Conservation (phyloP, 2,888 invertebrate genomes). For the Epinotia brunnichana region DNA sequence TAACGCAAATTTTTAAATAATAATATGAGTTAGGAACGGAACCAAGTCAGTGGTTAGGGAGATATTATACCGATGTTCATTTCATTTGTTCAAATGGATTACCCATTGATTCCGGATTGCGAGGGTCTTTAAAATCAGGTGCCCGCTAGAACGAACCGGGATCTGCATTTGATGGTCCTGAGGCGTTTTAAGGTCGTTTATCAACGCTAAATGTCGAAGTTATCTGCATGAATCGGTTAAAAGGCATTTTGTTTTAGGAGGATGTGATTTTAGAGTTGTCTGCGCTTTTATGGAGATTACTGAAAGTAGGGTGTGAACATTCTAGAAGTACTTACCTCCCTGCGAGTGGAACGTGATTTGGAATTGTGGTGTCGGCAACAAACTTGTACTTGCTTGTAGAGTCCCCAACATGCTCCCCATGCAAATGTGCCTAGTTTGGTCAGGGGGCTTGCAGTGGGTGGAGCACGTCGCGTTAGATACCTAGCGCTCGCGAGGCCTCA, state of each 20-base stretch:
- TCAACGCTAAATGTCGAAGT: slow-evolving; percentile 6
- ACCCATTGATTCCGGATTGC: slow-evolving; percentile 7
- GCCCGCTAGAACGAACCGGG: background rate
- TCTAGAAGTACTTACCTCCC: too few relatives aligned
- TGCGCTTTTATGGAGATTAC: background rate
- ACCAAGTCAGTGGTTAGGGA: too few relatives aligned
- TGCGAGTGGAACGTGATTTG: too few relatives aligned
- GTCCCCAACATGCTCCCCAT: too few relatives aligned
- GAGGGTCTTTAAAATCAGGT: slow-evolving; percentile 16
- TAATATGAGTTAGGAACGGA: too few relatives aligned
- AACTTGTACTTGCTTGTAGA: too few relatives aligned
- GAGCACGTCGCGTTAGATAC: too few relatives aligned
- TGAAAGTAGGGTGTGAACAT: background rate
- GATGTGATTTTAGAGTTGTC: background rate
- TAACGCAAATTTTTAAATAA: too few relatives aligned
- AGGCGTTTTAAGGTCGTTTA: slow-evolving; percentile 12
- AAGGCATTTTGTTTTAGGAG: slow-evolving; percentile 20
- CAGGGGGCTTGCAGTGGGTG: too few relatives aligned
- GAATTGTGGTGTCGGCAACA: too few relatives aligned
- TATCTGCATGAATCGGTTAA: slow-evolving; percentile 6
- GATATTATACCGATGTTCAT: background rate
- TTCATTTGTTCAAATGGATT: slow-evolving; percentile 3
- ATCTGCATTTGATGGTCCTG: slow-evolving; percentile 16
- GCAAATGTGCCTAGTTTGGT: too few relatives aligned
- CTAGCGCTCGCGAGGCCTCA: too few relatives aligned